phyloP scores from a whole-genome alignment of 2,113 vertebrate species.

The Macquaria ambigua region DNA sequence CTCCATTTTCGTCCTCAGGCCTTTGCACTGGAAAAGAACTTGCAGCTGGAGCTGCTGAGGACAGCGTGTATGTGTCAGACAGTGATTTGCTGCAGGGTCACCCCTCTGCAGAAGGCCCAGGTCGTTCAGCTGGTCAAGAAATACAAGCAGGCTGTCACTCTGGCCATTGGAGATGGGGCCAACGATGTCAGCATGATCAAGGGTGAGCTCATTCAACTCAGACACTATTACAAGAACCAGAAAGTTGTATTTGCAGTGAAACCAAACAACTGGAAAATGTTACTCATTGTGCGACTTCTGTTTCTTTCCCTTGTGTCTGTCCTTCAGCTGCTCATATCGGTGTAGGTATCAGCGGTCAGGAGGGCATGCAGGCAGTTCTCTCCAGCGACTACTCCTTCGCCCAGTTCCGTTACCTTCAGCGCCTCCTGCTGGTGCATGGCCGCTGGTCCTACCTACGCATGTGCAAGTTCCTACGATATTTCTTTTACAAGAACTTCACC shows the following conservation, averaged over 20 bases:
- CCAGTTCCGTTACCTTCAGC: conserved; percentile 95
- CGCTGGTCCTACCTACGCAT: conserved; percentile 98
- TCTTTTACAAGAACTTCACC: conserved; percentile 98
- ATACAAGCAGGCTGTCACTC: conserved; percentile 91
- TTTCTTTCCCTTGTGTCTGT: background rate
- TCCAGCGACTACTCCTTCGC: conserved; percentile 94
- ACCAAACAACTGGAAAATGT: background rate
- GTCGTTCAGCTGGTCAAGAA: conserved; percentile 96
- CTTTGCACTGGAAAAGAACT: conserved; percentile 86
- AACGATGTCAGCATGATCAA: conserved; percentile 99
- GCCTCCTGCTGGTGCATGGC: conserved; percentile 94
- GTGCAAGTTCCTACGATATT: conserved; percentile 97
- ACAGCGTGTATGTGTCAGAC: conserved; percentile 93
- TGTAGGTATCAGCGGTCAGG: conserved; percentile 93
- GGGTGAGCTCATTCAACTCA: conserved; percentile 73
- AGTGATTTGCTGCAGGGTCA: conserved; percentile 96
- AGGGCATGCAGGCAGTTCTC: conserved; percentile 95
- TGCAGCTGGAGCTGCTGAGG: conserved; percentile 90
- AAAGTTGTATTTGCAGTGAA: background rate
- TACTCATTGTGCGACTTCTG: background rate
- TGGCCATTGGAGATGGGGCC: conserved; percentile 95
- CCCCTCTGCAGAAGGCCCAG: conserved; percentile 96
- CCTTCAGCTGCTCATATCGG: conserved; percentile 93
- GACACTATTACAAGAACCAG: background rate
- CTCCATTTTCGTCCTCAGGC: conserved; percentile 83